Base-by-base conservation (phyloP, 2,113 vertebrate genomes). In the Rhea pennata region DNA sequence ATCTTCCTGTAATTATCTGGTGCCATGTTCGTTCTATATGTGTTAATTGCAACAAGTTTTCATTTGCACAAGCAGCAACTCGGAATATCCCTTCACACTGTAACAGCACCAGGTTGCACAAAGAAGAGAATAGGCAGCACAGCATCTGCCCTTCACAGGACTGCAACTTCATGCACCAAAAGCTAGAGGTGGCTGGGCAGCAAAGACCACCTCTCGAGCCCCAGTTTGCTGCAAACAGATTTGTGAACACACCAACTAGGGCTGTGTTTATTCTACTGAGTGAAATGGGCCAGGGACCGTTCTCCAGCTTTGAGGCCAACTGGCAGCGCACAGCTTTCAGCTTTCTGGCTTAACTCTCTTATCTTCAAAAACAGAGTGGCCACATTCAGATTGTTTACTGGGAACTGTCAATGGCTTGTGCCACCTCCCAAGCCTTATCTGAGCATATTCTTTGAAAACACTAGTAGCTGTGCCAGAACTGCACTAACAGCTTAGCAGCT, bases 11-110 rank as follows among this genome's bases (percentile, higher is more conserved):
- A 96, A 95, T 95, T 96, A 95, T 90, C 89, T 89, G 84, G 78
- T 92, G 91, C 84, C 22, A 0, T 87, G 89, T 88, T 96, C 84
- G 77, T 85, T 85, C 46, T 9, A 66, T 46, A 92, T 0, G 51
- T 95, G 95, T 90, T 96, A 96, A 96, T 92, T 95, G 94, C 87
- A 93, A 96, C 91, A 96, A 89, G 84, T 67, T 96, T 95, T 96
- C 90, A 92, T 95, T 94, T 94, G 93, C 91, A 87, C 77, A 92
- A 61, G 78, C 82, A 80, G 81, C 65, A 71, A 66, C 84, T 91
- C 73, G 62, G 50, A 46, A 66, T 78, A 53, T 66, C 40, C 14
- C 82, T 39, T 79, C 8, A 0, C 58, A 14, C 33, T 44, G 42
- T n/a, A 91, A 33, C 19, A 70, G 54, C 62, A 91, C 14, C 58